Base-by-base conservation (phyloP, 2,888 invertebrate genomes). In the Callyntrura guangdongensis region DNA sequence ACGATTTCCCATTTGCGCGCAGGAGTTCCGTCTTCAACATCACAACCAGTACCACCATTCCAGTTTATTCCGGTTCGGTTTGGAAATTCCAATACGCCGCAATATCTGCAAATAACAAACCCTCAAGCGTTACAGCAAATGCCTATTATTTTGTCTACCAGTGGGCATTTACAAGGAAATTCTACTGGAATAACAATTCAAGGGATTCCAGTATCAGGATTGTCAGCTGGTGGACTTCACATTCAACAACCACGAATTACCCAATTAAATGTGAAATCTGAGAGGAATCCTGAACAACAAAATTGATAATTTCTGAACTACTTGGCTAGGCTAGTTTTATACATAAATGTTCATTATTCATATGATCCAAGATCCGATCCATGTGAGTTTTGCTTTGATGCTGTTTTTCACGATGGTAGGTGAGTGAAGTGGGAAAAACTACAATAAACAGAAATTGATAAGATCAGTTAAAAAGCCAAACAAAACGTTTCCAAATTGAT, bases 51-150 rank as follows among this genome's bases (percentile, higher is more conserved):
- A 4, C 81, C 81, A n/a, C 87, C 79, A 36, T 79, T 82, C 64
- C 88, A 88, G n/a, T 49, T 88, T 14, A 88, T 88, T 69, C 88
- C 88, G n/a, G 72, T 88, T 27, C 81, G 88, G 0, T 82, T 88
- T 59, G 81, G 81, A 36, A 64, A 59, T 3, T 25, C 64, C 6
- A 82, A 72, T 0, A 8, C 56, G 6, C 69, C 69, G 20, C 88
- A 88, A 20, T 88, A 82, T 59, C 53, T 88, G 9, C 88, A 88
- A 67, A 88, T 88, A 14, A 12, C 88, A 36, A 82, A 82, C 72
- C 81, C 81, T 6, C 88, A 88, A n/a, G 88, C 49, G 6, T 36
- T 89, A 5, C 89, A 83, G 11, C 83, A 83, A 74, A 59, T 89
- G 69, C 89, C 89, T 0, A 25, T 89, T 14, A 83, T 89, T 83